phyloP scores from a whole-genome alignment of 2,797 vertebrate species.

The Pterois miles region DNA sequence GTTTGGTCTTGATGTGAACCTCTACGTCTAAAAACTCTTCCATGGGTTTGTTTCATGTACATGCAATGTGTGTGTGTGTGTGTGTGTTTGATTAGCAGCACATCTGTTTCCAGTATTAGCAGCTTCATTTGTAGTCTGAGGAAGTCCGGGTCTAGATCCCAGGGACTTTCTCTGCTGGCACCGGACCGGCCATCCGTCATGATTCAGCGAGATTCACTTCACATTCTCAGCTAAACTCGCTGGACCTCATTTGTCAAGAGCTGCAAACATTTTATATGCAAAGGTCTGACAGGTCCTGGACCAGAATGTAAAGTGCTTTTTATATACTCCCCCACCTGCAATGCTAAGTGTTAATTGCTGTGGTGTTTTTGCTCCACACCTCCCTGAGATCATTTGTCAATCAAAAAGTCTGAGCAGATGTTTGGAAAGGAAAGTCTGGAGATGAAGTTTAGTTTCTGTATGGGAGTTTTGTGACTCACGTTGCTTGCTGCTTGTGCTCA shows the following conservation, averaged over 20 bases:
- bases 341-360: conserved; percentile 37
- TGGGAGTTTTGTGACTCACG: neutral
- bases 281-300: conserved; percentile 28
- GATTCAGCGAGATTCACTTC: conserved; percentile 44
- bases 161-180: conserved; percentile 16
- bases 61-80: conserved; percentile 5
- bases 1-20: conserved; percentile 37
- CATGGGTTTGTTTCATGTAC: neutral
- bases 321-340: conserved; percentile 11
- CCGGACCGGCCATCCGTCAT: conserved; percentile 2
- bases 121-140: conserved; percentile 38
- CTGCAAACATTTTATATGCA: conserved; percentile 50
- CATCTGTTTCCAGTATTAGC: conserved; percentile 27
- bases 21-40: neutral
- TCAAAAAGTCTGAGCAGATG: conserved; percentile 8
- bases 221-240: conserved; percentile 43
- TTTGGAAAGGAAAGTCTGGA: neutral
- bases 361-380: conserved; percentile 14
- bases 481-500: neutral
- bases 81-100: conserved; percentile 9
- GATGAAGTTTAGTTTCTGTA: conserved; percentile 1
- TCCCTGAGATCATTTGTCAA: conserved; percentile 38
- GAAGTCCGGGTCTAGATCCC: conserved; percentile 19
- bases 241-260: conserved; percentile 56
- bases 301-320: conserved; percentile 53